These are phyloP conservation scores for Nematostella vectensis DNA, from an alignment of 92 coral and sea anemone genomes.

Conservation along the genomic window DNA sequence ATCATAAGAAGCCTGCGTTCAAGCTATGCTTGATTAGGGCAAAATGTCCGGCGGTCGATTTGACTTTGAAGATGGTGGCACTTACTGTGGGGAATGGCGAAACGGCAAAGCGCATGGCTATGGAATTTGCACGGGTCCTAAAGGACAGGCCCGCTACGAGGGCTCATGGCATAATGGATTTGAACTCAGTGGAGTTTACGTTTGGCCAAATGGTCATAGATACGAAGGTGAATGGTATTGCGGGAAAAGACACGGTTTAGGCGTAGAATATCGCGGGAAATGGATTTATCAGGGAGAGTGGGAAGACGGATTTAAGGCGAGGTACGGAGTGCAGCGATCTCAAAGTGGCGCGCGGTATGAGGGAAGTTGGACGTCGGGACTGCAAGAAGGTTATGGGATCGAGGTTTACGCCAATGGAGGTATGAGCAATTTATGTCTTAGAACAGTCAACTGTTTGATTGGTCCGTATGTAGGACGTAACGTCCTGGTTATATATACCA, in stretches of 20 bases:
- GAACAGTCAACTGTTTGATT: not conserved
- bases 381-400: constrained; percentile 85
- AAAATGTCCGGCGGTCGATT: constrained; percentile 91
- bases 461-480: no score
- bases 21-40: constrained; percentile 71
- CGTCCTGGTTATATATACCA: no score
- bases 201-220: constrained; percentile 87
- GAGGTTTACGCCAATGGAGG: constrained; percentile 83
- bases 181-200: constrained; percentile 80
- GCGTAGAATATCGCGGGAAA: constrained; percentile 78
- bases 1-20: constrained; percentile 9
- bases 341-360: constrained; percentile 79
- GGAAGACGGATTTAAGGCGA: constrained; percentile 85
- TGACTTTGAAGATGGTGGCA: constrained; percentile 96
- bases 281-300: constrained; percentile 86
- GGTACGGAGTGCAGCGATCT: constrained; percentile 76
- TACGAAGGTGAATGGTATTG: constrained; percentile 78
- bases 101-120: constrained; percentile 88
- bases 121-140: constrained; percentile 88
- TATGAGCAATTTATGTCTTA: constrained; percentile 13
- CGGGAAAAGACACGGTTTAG: constrained; percentile 82
- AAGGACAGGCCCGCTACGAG: constrained; percentile 90
- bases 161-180: constrained; percentile 87
- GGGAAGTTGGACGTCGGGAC: constrained; percentile 89
- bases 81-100: constrained; percentile 87